Conservation (phyloP, 2,797 vertebrate genomes). For the Helostoma temminkii region DNA sequence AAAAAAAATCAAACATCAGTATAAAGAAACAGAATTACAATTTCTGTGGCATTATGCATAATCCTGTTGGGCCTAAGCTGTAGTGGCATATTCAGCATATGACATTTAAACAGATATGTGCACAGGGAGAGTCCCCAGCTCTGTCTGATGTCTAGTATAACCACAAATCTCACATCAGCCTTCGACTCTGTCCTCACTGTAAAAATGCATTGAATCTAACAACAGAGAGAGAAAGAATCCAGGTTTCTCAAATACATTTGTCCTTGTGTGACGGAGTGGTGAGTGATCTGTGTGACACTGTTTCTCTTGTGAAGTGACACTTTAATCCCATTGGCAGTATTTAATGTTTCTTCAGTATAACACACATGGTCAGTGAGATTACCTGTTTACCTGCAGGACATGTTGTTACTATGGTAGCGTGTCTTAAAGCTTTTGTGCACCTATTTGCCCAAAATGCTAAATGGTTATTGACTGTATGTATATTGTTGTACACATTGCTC, state of each 20-base stretch:
- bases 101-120: conserved; percentile 63
- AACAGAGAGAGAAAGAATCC: conserved; percentile 22
- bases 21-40: conserved; percentile 15
- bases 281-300: neutral
- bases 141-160: conserved; percentile 41
- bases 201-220: neutral
- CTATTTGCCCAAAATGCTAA: neutral
- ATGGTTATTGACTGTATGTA: neutral
- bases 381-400: conserved; percentile 4
- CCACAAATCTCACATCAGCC: conserved; percentile 47
- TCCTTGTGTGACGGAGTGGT: conserved; percentile 2
- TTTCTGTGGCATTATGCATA: conserved; percentile 29
- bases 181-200: conserved; percentile 12
- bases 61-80: conserved; percentile 52
- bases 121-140: conserved; percentile 20
- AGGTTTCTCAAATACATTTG: neutral
- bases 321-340: conserved; percentile 8
- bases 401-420: neutral
- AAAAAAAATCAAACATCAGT: conserved; percentile 5
- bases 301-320: conserved; percentile 4
- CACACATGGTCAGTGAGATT: conserved; percentile 18
- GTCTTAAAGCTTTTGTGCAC: neutral
- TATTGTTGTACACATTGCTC: neutral
- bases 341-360: conserved; percentile 29
- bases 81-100: conserved; percentile 36